Evolutionary conservation across 2,888 invertebrate species (phyloP), one percentile per base, ranked within the genome.

Genomic region (Cryptops parisi): DNA sequence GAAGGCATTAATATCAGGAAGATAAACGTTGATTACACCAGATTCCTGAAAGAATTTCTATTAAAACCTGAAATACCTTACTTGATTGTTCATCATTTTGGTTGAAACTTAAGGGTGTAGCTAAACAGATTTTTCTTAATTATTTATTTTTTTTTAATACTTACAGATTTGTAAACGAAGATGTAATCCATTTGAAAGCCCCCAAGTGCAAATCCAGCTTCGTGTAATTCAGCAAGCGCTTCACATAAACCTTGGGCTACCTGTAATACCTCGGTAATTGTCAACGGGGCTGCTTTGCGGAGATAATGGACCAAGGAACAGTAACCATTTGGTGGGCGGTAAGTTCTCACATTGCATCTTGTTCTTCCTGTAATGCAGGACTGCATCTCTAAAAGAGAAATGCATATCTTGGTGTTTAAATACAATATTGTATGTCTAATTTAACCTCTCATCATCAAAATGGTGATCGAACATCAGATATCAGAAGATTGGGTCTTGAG

Each of bases 1-100:
- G 47, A 60, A 62, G 2, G 62, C 58, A 49, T 62, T 61, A 47
- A 61, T 58, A 40, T 62, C 62, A 0, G 62, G 62, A 5, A 62
- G 58, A 47, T 62, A 62, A 3, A 62, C 61, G 12, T 57, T 56
- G 3, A 62, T 39, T 21, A 56, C 49, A 17, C 60, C 57, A 12
- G 46, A 53, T 12, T 54, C 59, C 41, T 60, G 21, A 4, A 47
- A n/a, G 23, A 44, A 44, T 25, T 53, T 52, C 26, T n/a, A n/a
- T n/a, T n/a, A n/a, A n/a, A n/a, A n/a, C n/a, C n/a, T n/a, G n/a
- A n/a, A n/a, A n/a, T n/a, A n/a, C n/a, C n/a, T n/a, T n/a, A n/a
- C n/a, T n/a, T n/a, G n/a, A n/a, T n/a, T n/a, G n/a, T n/a, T n/a
- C n/a, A n/a, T n/a, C n/a, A n/a, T n/a, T n/a, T n/a, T n/a, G n/a